Conservation (phyloP, 2,888 invertebrate species). For the Phymatocera aterrima region DNA sequence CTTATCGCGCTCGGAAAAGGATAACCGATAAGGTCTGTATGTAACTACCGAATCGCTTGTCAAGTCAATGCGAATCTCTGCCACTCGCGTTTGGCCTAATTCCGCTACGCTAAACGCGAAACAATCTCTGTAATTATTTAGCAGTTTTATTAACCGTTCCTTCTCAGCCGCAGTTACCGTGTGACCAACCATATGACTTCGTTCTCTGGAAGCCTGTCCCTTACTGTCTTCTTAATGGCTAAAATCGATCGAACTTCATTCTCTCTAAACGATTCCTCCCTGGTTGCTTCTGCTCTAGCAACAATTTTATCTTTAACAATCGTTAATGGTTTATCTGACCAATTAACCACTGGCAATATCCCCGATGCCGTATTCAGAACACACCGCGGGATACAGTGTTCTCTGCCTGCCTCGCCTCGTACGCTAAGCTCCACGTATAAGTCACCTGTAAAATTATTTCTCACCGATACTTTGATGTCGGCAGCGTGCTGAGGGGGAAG, state of each 20-base stretch:
- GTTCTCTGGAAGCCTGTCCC: neutral
- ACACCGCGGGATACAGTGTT: constrained; percentile 43
- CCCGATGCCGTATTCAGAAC: constrained; percentile 18
- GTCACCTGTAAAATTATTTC: too few species aligned
- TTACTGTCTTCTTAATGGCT: neutral
- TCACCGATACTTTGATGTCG: too few species aligned
- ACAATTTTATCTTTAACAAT: neutral
- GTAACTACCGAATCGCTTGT: neutral
- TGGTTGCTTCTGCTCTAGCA: neutral
- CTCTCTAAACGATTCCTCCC: neutral
- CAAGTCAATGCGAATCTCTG: neutral
- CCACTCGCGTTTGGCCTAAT: neutral
- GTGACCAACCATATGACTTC: too few species aligned
- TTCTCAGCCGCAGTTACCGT: too few species aligned
- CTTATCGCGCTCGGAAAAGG: neutral
- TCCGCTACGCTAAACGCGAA: neutral
- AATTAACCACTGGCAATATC: constrained; percentile 25
- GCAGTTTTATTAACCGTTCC: too few species aligned
- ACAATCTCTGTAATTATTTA: too few species aligned
- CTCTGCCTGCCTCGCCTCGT: constrained; percentile 29
- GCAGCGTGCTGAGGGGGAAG: too few species aligned
- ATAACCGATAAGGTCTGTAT: neutral
- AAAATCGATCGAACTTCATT: neutral
- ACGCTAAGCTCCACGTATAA: constrained; percentile 46
- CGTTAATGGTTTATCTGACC: constrained; percentile 21